These are phyloP conservation scores for Myripristis murdjan DNA, from an alignment of 2,797 vertebrate genomes.

Conservation along the genomic window DNA sequence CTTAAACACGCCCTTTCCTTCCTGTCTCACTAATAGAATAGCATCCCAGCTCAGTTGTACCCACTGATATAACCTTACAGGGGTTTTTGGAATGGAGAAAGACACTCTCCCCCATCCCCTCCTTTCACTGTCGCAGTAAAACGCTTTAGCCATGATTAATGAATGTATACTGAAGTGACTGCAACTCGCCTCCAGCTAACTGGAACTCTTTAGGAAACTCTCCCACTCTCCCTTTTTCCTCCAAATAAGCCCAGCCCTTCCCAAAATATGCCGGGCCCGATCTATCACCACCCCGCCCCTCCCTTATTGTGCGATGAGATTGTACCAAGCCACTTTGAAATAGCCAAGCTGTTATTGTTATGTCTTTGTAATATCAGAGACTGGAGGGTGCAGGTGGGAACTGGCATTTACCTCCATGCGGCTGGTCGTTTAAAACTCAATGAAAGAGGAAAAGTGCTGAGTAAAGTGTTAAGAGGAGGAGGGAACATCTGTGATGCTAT, in stretches of 20 bases:
- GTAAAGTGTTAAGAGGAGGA: constrained; percentile 50
- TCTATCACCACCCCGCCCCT: constrained; percentile 35
- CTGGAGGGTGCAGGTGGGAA: constrained; percentile 58
- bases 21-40: constrained; percentile 79
- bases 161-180: constrained; percentile 38
- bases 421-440: constrained; percentile 64
- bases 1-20: constrained; percentile 73
- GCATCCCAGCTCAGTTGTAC: constrained; percentile 68
- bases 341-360: constrained; percentile 61
- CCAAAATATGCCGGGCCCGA: constrained; percentile 28
- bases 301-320: constrained; percentile 41
- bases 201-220: constrained; percentile 52
- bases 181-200: constrained; percentile 45
- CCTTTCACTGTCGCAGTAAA: constrained; percentile 34
- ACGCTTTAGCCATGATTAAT: constrained; percentile 57
- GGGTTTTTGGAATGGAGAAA: constrained; percentile 32
- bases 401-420: constrained; percentile 58
- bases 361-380: constrained; percentile 48
- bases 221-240: background rate
- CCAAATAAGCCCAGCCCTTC: constrained; percentile 5
- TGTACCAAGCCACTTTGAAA: constrained; percentile 36
- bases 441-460: constrained; percentile 68
- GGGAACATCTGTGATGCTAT: constrained; percentile 63
- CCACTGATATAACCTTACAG: constrained; percentile 61
- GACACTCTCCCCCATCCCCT: background rate